Base-by-base conservation (phyloP, 1,140 invertebrate genomes). In the Drosophila lacertosa region DNA sequence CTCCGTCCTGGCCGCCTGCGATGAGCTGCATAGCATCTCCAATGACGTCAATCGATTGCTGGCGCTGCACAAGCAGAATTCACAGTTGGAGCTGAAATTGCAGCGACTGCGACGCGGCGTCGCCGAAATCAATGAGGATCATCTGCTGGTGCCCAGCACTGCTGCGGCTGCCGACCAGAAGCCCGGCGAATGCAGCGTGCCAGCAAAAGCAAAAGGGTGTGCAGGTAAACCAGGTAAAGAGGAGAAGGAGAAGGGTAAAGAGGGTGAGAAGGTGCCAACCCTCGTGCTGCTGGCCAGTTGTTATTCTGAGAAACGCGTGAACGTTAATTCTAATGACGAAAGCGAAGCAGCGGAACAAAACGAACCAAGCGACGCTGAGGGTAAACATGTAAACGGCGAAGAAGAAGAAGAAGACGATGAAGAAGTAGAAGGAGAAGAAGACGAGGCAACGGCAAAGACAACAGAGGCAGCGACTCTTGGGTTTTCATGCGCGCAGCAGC, bases 61-160 rank as follows among this genome's bases (percentile, higher is more conserved):
- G 53, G 78, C 69, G 39, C 59, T 90, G 37, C 86, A 89, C 40
- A 90, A 90, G 65, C 89, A 90, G 16, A 90, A 90, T 15, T 90
- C 89, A 0, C 89, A 90, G 58, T 26, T 90, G 53, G 89, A 90
- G 47, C 33, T 90, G 0, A 90, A 90, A 54, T 63, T 90, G 48
- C 89, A 90, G 50, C 79, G 83, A n/a, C 48, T 90, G 44, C 78
- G 86, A 20, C 78, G 77, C 44, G 89, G 78, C 58, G 89, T 90
- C 7, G 81, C 75, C 29, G 89, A 90, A 88, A 90, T 91, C 74
- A 90, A 91, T 88, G 82, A 90, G 78, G 89, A 91, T 78, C 83
- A 90, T 74, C 57, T 79, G 50, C 40, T 54, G 33, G 1, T 5
- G n/a, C 15, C 47, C 7, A 32, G 62, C 80, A 84, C 67, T 86